phyloP scores from a whole-genome alignment of 1,140 invertebrate genomes.

The Drosophila jambulina region DNA sequence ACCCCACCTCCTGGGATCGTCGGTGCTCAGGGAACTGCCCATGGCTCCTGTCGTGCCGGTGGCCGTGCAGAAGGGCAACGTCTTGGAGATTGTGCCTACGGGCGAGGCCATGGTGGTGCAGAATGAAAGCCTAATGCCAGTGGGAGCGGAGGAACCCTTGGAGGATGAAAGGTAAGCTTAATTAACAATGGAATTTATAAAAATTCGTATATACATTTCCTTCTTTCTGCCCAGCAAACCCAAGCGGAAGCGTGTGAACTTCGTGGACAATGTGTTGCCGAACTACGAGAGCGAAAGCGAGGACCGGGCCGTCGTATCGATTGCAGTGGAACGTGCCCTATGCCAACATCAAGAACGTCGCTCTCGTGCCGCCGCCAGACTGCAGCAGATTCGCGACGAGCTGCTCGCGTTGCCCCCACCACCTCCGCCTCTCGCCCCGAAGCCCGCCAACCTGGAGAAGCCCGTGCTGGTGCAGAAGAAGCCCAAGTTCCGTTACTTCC shows the following conservation, averaged over 20 bases:
- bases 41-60: conserved; percentile 46
- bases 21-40: conserved; percentile 30
- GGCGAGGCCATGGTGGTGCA: conserved; percentile 10
- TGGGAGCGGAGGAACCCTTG: conserved; percentile 21
- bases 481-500: conserved; percentile 59
- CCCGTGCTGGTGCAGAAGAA: conserved; percentile 65
- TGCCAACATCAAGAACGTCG: conserved; percentile 34
- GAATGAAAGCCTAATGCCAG: background rate
- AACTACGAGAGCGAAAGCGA: conserved; percentile 76
- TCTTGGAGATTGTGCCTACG: conserved; percentile 78
- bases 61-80: conserved; percentile 81
- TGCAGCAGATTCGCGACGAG: conserved; percentile 57
- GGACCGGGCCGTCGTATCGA: conserved; percentile 61
- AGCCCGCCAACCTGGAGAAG: conserved; percentile 55
- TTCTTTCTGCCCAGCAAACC: conserved; percentile 52
- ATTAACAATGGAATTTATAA: accelerated
- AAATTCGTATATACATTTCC: background rate
- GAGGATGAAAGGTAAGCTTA: conserved; percentile 59
- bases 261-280: conserved; percentile 75
- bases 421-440: conserved; percentile 49
- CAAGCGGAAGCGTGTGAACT: conserved; percentile 73
- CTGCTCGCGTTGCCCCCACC: conserved; percentile 53
- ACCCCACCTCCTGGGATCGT: conserved; percentile 15
- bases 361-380: conserved; percentile 35
- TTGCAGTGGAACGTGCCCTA: conserved; percentile 53